Evolutionary conservation across 2,113 vertebrate genomes (phyloP), one percentile per base, ranked within the genome.

Genomic region (Chrysemys picta): DNA sequence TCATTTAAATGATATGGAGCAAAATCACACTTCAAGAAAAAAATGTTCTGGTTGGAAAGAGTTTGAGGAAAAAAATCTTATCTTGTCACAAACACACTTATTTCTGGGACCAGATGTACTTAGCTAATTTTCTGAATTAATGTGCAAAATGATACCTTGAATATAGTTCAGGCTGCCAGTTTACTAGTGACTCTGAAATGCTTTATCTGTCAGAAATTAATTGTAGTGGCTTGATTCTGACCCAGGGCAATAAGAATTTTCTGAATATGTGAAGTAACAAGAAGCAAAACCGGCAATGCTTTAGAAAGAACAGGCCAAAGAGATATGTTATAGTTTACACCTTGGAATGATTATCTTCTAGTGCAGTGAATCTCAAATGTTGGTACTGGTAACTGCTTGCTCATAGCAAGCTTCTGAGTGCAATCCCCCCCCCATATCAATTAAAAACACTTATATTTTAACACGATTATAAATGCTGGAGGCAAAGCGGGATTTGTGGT

Each of bases 101-200:
- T 89, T 90, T 52, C 69, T 79, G 38, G 84, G 82, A 83, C 35
- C 82, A 94, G 84, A 87, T 94, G 90, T 84, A 88, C 80, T 93
- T 57, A 5, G 50, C 27, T 97, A 47, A 53, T 87, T 91, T 42
- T 82, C 85, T 45, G 47, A 0, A 76, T 92, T 89, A 24, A 75
- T 88, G 80, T 85, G 57, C 84, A 89, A 29, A 83, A 89, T 16
- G 45, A 42, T 76, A 14, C 38, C 38, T 53, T 4, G 56, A 38
- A n/a, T 31, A n/a, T 31, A 24, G 82, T 5, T 42, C 4, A 7
- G 84, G 86, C 50, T 75, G 80, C n/a, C 47, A 38, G 19, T 80
- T 94, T 83, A 42, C 53, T 80, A 50, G 62, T 53, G 57, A n/a
- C 82, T 91, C 65, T 78, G 82, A 54, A 90, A 81, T 1, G 3